A percentile compares a stretch with the other conserved stretches of the same genome.
These are phyloP conservation scores for Melitaea cinxia DNA, from an alignment of 1,140 invertebrate species.

Conservation along the genomic window DNA sequence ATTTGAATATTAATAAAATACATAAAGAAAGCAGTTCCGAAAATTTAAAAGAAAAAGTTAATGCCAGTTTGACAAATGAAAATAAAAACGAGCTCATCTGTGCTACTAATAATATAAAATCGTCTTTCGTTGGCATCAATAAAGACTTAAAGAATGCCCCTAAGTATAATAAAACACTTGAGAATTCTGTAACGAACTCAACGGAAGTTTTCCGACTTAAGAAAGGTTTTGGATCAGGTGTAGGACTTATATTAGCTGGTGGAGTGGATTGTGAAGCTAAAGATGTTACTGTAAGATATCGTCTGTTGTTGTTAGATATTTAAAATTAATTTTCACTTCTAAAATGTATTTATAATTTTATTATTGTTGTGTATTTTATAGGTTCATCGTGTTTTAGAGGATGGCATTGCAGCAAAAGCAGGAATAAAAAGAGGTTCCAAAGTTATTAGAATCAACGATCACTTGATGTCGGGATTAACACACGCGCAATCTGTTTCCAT, in stretches of 20 bases:
- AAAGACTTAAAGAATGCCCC: conserved; percentile 5
- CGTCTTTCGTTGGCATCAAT: not conserved
- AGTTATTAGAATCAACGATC: conserved; percentile 94
- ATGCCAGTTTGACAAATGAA: conserved; percentile 16
- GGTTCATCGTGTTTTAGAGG: conserved; percentile 93
- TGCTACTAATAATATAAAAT: conserved; percentile 10
- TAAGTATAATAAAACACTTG: conserved; percentile 25
- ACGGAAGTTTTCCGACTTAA: conserved; percentile 63
- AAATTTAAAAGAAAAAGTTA: conserved; percentile 34
- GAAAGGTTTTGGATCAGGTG: conserved; percentile 85
- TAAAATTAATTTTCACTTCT: not conserved
- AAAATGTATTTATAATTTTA: not conserved
- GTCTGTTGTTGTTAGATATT: conserved; percentile 2
- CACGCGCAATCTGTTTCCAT: conserved; percentile 92
- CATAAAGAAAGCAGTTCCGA: conserved; percentile 20
- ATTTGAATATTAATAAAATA: conserved; percentile 4
- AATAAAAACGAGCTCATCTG: conserved; percentile 11
- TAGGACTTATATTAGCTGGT: conserved; percentile 93
- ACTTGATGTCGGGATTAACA: conserved; percentile 89
- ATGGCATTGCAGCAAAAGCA: conserved; percentile 92
- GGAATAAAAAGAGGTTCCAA: conserved; percentile 94
- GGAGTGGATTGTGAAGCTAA: conserved; percentile 94
- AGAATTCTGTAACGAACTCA: conserved; percentile 21
- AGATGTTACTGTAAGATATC: conserved; percentile 90
- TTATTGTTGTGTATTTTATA: conserved; percentile 59